Evolutionary conservation across 2,888 invertebrate genomes (phyloP), one percentile per base, ranked within the genome.

Genomic region (Pediacus dermestoides): DNA sequence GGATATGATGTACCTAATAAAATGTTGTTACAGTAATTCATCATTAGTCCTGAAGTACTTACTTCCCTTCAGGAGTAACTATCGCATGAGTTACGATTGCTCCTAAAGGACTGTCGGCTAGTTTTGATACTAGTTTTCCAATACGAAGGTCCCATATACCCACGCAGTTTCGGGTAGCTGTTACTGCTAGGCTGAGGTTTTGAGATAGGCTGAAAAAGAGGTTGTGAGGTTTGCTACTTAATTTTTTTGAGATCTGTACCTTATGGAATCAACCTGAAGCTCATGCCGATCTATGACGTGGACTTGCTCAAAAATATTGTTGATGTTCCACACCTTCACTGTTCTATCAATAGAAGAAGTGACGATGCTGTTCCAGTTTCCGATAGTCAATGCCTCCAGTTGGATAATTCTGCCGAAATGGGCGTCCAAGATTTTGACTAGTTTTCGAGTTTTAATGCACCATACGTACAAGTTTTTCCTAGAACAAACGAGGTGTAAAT

Each of bases 271-370:
- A 41, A 97, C 91, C 53, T 93, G 92, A 42, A 95, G 73, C 63
- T 97, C 97, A 64, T 96, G 94, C 4, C 95, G 74, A 60, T 95
- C 92, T 48, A 97, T 94, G 23, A 90, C 89, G 63, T 94, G 93
- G 0, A 95, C 94, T 68, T 95, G 93, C 63, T 97, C 96, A 60
- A 95, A 93, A 50, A 97, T 96, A 66, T 97, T 97, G 67, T 96
- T 94, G 38, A 99, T 93, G 66, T 97, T 97, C 97, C 97, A 97
- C 2, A 96, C 93, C 75, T 97, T 97, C 4, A 97, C 95, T 0
- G 94, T 93, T 42, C 96, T 80, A 68, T 99, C 97, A 31, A 97
- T 94, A 0, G 96, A 96, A 0, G 96, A 94, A 0, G 97, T 96
- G 30, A 97, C 91, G 3, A 95, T 84, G 65, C 88, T 89, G 66